Evolutionary conservation across 2,888 invertebrate species (phyloP).

Genomic region (Syritta pipiens): DNA sequence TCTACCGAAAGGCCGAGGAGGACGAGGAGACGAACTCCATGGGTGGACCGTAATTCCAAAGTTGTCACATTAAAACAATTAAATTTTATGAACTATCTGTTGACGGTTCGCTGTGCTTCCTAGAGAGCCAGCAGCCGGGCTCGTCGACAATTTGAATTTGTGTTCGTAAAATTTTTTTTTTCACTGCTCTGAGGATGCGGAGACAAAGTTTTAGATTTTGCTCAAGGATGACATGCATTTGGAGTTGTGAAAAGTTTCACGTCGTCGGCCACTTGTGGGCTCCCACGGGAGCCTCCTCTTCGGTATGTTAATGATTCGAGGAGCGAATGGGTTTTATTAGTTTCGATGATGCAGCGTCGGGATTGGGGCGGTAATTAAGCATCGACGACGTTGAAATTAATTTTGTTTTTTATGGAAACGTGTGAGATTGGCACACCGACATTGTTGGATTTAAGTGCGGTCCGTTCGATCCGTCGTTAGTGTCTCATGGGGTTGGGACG

Average conservation of each 20-base stretch:
- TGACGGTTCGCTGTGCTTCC: neutral
- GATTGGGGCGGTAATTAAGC: too few species aligned
- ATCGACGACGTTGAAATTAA: too few species aligned
- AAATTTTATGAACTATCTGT: conserved; percentile 8
- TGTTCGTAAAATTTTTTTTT: conserved; percentile 18
- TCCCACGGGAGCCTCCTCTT: conserved; percentile 17
- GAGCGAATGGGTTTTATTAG: too few species aligned
- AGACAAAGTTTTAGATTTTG: conserved; percentile 35
- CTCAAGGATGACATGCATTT: neutral
- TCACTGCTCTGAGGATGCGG: neutral
- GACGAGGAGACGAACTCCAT: conserved; percentile 1
- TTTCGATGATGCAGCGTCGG: too few species aligned
- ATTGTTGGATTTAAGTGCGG: too few species aligned
- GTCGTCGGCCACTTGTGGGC: neutral
- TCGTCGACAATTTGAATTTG: conserved; percentile 44
- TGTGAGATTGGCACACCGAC: too few species aligned
- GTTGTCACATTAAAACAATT: conserved; percentile 50
- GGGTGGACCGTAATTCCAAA: conserved; percentile 21
- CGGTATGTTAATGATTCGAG: too few species aligned
- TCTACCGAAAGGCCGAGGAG: neutral
- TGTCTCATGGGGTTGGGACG: too few species aligned
- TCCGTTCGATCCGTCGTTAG: too few species aligned
- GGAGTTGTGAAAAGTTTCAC: neutral
- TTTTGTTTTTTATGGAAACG: too few species aligned
- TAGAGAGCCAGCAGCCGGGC: too few species aligned